These are phyloP conservation scores for Odocoileus virginianus DNA, from an alignment of 2,113 vertebrate species.

Conservation along the genomic window DNA sequence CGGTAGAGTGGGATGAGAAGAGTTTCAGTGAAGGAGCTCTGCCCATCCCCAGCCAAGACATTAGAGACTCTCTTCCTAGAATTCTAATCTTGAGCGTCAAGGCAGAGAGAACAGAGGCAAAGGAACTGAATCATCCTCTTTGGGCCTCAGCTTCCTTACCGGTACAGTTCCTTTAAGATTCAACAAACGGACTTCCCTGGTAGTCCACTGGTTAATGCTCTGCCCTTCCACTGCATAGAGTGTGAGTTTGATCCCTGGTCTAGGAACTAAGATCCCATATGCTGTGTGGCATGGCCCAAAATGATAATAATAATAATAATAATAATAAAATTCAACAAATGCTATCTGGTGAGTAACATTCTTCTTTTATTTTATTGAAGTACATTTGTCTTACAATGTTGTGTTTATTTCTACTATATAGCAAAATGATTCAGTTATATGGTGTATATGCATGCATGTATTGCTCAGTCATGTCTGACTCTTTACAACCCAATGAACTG, in stretches of 20 bases:
- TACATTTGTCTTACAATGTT: background rate
- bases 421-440: background rate
- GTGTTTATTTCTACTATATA: background rate
- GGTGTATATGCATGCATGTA: background rate
- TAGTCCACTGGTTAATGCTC: background rate
- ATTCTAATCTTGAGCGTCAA: background rate
- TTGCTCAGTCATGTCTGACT: background rate
- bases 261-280: background rate
- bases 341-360: background rate
- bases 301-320: background rate
- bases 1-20: background rate
- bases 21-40: background rate
- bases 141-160: background rate
- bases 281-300: fast-evolving
- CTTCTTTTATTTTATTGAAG: background rate
- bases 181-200: background rate
- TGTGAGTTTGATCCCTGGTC: fast-evolving
- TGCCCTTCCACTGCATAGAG: background rate
- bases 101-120: background rate
- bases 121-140: background rate
- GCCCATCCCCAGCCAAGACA: background rate
- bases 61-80: background rate
- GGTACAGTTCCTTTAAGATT: background rate
- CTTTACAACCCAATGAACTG: background rate
- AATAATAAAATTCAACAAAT: background rate